Evolutionary conservation across 2,113 vertebrate species (phyloP), one percentile per base, ranked within the genome.

Genomic region (Python bivittatus): DNA sequence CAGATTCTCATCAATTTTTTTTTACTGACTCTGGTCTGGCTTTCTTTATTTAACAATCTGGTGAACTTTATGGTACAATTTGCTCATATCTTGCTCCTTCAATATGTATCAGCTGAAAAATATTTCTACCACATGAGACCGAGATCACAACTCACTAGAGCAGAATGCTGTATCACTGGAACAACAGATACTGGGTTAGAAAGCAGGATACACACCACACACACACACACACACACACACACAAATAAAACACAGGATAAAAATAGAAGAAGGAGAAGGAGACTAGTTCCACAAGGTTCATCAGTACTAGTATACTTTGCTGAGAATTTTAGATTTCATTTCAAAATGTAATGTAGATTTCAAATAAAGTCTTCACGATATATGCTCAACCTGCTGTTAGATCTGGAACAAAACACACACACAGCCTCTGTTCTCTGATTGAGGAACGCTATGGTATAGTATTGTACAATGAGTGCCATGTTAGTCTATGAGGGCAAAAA

Each of bases 261-360:
- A 5, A 48, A 48, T 4, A 48, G 48, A 6, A 48, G 48, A 6
- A 48, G 44, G 44, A 48, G 44, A 61, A 64, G 48, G 29, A 48
- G 64, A 48, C 29, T 88, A 44, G 13, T 89, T 22, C 88, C 9
- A 33, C 48, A 5, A 22, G 44, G 61, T 17, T 52, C 58, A 22
- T 48, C 4, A 29, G 5, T 33, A 17, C 48, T 89, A 64, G 29
- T 17, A 33, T 44, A 29, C 13, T 27, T 20, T 72, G 61, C 44
- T 68, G 53, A 53, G 68, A 68, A 22, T 72, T 89, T 89, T 54
- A 25, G 61, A 6, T 22, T 72, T 89, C 3, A 12, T 85, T 86
- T 91, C 42, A 85, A 53, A 91, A 85, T 10, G 61, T n/a, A 91
- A 60, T 61, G 20, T 48, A 85, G 42, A 27, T 53, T 90, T 90